phyloP scores from a whole-genome alignment of 2,113 vertebrate species.

The Amphilophus citrinellus region DNA sequence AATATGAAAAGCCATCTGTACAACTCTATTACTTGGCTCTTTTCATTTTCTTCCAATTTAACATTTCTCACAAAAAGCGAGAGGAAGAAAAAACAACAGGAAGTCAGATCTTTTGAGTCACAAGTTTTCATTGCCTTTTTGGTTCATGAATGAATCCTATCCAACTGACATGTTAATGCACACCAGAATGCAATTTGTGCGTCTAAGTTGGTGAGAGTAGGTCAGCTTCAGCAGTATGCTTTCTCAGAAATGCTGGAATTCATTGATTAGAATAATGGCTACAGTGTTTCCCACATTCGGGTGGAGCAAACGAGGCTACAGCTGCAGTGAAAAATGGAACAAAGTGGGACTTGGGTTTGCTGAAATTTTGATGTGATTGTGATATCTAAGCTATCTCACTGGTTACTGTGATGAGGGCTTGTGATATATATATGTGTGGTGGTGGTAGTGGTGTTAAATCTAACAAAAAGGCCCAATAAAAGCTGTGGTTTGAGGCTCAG shows the following conservation, averaged over 20 bases:
- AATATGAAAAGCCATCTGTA: neutral
- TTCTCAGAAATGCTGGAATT: neutral
- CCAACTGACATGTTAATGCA: neutral
- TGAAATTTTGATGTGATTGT: neutral
- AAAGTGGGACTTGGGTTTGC: neutral
- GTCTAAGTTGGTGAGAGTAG: neutral
- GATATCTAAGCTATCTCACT: neutral
- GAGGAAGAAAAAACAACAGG: neutral
- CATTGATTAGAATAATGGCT: slow-evolving; percentile 12
- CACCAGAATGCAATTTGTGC: neutral
- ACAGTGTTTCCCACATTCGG: neutral
- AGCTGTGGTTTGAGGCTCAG: neutral
- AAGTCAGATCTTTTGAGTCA: slow-evolving; percentile 1
- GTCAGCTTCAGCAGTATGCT: slow-evolving; percentile 16
- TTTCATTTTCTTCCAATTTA: neutral
- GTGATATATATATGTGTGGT: no score
- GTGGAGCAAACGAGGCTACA: neutral
- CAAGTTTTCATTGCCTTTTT: neutral
- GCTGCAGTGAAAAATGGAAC: neutral
- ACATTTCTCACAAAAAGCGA: slow-evolving; percentile 2
- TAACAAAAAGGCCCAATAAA: neutral
- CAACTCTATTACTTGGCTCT: neutral
- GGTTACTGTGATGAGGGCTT: no score
- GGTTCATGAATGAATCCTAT: neutral
- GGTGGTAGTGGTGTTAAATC: neutral